Evolutionary conservation across 2,888 invertebrate species (phyloP), one percentile per base, ranked within the genome.

Genomic region (Eristalis arbustorum): DNA sequence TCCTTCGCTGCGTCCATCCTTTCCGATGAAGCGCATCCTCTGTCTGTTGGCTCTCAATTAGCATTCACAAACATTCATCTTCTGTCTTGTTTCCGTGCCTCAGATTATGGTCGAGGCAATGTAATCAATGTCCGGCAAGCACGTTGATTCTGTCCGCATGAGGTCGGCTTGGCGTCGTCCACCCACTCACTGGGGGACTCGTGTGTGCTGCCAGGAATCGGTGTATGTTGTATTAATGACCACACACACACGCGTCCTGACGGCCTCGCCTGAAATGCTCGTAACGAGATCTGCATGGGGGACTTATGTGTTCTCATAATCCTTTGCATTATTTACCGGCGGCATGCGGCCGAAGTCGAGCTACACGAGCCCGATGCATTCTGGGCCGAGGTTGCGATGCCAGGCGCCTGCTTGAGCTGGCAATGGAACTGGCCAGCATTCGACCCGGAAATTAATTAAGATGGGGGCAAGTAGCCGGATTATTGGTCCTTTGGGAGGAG

Each of bases 1-100:
- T 34, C 25, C 25, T 40, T 61, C 23, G 57, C 28, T 28, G 28
- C 8, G 18, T 67, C 49, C 6, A 13, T 25, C 42, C 66, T 6
- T 66, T 23, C 25, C 37, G n/a, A 34, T 13, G 57, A 69, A 3
- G 2, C n/a, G 22, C 22, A 18, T 34, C 23, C 34, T 14, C 8
- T 49, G 49, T n/a, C 23, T 18, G 69, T 69, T 59, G 25, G n/a
- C 69, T 49, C n/a, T 67, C 49, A 67, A 71, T 71, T 71, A 61
- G 71, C 61, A 71, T 61, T 61, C 23, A 22, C 59, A 61, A 71
- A 61, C 61, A 71, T 71, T 23, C 61, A 40, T 71, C 61, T 28
- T 61, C 11, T 34, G 40, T 59, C n/a, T 14, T 59, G 37, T 18
- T 6, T 23, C 25, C 59, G 25, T 57, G 69, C 25, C 57, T 59